These are phyloP conservation scores for Agrilus planipennis DNA, from an alignment of 1,140 invertebrate species.

Conservation along the genomic window DNA sequence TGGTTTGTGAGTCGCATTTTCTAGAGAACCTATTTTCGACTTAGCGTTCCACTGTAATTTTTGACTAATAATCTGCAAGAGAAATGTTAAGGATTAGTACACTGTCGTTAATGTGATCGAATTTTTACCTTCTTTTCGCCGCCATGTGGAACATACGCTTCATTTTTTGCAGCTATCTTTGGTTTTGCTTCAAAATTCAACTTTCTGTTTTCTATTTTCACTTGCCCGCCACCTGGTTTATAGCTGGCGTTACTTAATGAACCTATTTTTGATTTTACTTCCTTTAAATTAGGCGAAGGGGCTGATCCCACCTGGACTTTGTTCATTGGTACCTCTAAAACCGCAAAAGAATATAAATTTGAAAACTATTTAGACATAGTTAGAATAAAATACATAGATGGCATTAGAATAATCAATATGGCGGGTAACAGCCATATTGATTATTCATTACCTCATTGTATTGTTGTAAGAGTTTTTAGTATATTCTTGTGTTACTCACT, in stretches of 20 bases:
- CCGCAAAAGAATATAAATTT: too few relatives aligned
- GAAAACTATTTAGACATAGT: too few relatives aligned
- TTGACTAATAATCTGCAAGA: slow-evolving; percentile 61
- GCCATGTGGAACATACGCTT: slow-evolving; percentile 76
- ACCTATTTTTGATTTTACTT: slow-evolving; percentile 87
- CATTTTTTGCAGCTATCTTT: slow-evolving; percentile 82
- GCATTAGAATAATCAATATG: too few relatives aligned
- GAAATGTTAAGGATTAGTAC: neutral
- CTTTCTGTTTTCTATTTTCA: slow-evolving; percentile 81
- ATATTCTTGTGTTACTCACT: slow-evolving; percentile 38
- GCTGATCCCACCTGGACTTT: slow-evolving; percentile 83
- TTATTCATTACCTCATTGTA: too few relatives aligned
- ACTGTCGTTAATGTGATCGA: neutral
- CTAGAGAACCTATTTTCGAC: slow-evolving; percentile 84
- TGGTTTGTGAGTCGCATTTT: slow-evolving; percentile 86
- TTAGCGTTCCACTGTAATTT: slow-evolving; percentile 89
- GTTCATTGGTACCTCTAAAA: slow-evolving; percentile 77
- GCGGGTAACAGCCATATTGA: too few relatives aligned
- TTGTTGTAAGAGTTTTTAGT: too few relatives aligned
- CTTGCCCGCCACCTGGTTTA: slow-evolving; percentile 82
- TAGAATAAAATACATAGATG: too few relatives aligned
- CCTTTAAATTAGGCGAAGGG: slow-evolving; percentile 82
- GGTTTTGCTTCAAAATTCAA: slow-evolving; percentile 73
- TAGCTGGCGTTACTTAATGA: slow-evolving; percentile 86
- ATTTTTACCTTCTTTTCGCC: slow-evolving; percentile 79